Evolutionary conservation across 2,113 vertebrate species (phyloP).

Genomic region (Dasyprocta punctata): DNA sequence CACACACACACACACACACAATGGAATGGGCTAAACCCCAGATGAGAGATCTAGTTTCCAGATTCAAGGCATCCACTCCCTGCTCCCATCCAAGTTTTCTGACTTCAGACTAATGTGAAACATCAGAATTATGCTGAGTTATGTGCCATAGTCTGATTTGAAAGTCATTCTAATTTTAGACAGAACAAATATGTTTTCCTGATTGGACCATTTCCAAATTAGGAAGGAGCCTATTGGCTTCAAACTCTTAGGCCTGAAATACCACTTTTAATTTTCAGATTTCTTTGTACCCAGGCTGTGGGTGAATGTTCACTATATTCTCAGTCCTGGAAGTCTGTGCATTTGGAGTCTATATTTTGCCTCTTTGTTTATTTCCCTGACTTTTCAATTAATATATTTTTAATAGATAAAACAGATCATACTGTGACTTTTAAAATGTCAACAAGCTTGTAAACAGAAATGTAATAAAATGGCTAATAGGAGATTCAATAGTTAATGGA

Average conservation of each 20-base stretch:
- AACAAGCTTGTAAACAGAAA: constrained; percentile 88
- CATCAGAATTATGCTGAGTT: not conserved
- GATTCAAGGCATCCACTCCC: not conserved
- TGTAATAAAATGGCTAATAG: constrained; percentile 89
- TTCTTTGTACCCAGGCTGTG: constrained; percentile 56
- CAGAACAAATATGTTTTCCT: constrained; percentile 42
- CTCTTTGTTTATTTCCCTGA: constrained; percentile 77
- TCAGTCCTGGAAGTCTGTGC: constrained; percentile 72
- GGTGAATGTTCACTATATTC: constrained; percentile 44
- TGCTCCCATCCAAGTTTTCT: not conserved
- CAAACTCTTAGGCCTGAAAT: constrained; percentile 28
- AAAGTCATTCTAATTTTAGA: constrained; percentile 51
- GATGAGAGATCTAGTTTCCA: not conserved
- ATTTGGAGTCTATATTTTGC: constrained; percentile 65
- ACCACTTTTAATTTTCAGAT: constrained; percentile 58
- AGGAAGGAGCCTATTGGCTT: not conserved
- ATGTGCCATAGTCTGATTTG: not conserved
- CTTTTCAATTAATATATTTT: constrained; percentile 88
- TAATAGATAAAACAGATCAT: constrained; percentile 88
- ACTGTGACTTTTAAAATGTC: constrained; percentile 89
- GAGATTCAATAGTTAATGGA: constrained; percentile 90
- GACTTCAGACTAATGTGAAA: not conserved
- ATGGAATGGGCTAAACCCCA: not conserved
- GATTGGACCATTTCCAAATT: constrained; percentile 40
- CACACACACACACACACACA: not conserved